A percentile compares a stretch with the other conserved stretches of the same genome.
Conservation (phyloP, 2,888 invertebrate species). For the Aromia moschata region DNA sequence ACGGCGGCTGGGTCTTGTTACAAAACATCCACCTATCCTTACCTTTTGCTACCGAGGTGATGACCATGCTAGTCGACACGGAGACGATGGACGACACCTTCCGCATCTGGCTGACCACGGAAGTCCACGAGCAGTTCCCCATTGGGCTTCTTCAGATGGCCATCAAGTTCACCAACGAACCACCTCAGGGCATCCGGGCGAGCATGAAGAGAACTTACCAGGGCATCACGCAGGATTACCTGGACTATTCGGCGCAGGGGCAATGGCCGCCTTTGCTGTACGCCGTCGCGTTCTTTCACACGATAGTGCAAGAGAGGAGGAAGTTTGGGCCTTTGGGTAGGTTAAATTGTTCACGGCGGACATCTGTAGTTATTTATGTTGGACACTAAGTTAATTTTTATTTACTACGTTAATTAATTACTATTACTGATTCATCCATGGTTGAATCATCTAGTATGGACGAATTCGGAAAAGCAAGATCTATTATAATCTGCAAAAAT, state of each 20-base stretch:
- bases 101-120: conserved; percentile 90
- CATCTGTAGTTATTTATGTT: too few species aligned
- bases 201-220: conserved; percentile 95
- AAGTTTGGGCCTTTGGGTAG: conserved; percentile 88
- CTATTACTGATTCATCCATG: too few species aligned
- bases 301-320: conserved; percentile 92
- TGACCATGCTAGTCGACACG: conserved; percentile 87
- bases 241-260: conserved; percentile 89
- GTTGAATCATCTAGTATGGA: too few species aligned
- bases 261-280: conserved; percentile 96
- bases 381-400: too few species aligned
- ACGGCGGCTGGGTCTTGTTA: conserved; percentile 92
- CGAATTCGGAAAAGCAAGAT: too few species aligned
- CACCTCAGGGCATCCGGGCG: conserved; percentile 93
- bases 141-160: conserved; percentile 87
- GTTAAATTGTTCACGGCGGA: too few species aligned
- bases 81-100: conserved; percentile 85
- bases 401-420: too few species aligned
- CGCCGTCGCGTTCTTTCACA: conserved; percentile 94
- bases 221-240: conserved; percentile 85
- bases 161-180: conserved; percentile 97
- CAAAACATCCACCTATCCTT: conserved; percentile 97
- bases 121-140: conserved; percentile 92
- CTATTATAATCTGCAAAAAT: too few species aligned
- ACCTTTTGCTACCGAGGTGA: conserved; percentile 91